These are phyloP conservation scores for Wiebesia pumilae DNA, from an alignment of 1,140 invertebrate species.

Conservation along the genomic window DNA sequence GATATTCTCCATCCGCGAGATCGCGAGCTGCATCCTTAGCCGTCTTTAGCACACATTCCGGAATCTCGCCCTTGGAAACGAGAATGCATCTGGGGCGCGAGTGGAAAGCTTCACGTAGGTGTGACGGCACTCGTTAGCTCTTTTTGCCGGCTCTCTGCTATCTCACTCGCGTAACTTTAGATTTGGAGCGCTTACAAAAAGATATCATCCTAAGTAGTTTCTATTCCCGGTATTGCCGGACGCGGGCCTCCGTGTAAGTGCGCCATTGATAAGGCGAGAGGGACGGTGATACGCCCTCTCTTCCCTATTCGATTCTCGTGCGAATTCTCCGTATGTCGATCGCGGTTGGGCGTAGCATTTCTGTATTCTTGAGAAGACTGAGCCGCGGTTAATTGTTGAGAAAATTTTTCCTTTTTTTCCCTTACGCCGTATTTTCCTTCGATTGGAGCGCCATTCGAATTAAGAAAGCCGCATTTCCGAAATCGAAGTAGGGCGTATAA, in stretches of 20 bases:
- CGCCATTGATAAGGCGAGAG: not conserved
- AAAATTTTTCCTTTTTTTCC: too few relatives aligned
- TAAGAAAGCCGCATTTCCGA: too few relatives aligned
- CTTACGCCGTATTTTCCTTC: too few relatives aligned
- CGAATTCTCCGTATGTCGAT: not conserved
- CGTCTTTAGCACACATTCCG: not conserved
- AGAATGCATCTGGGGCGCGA: conserved; percentile 10
- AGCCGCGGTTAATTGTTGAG: not conserved
- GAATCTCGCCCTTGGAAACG: not conserved
- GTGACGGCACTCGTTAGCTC: not conserved
- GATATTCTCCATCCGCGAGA: not conserved
- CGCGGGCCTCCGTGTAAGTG: not conserved
- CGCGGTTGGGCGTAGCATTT: not conserved
- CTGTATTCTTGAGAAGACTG: not conserved
- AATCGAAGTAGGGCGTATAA: too few relatives aligned
- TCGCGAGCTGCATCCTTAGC: too few relatives aligned
- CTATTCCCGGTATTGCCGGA: not conserved
- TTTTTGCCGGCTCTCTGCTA: not conserved
- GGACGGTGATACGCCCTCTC: not conserved
- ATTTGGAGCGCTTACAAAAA: conserved; percentile 40
- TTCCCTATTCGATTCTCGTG: not conserved
- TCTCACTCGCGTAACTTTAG: conserved; percentile 6
- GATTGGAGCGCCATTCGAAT: too few relatives aligned
- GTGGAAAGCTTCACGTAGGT: not conserved
- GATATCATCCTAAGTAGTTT: conserved; percentile 27